A percentile compares a stretch with the other conserved stretches of the same genome.
phyloP scores from a whole-genome alignment of 2,797 vertebrate genomes.

The Vultur gryphus region DNA sequence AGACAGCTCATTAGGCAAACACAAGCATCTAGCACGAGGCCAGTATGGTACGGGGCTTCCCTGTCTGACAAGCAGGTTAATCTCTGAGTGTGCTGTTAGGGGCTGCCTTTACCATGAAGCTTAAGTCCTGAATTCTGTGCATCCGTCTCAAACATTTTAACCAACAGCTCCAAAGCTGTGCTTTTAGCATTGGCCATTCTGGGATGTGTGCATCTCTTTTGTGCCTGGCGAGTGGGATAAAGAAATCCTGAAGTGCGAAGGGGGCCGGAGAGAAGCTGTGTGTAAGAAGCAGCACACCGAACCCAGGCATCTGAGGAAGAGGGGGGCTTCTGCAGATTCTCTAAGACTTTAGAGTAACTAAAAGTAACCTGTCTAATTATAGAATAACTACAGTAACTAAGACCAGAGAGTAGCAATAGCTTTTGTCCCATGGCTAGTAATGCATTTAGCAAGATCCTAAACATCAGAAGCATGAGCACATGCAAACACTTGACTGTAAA shows the following conservation, averaged over 20 bases:
- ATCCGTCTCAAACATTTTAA: neutral
- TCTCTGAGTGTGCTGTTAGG: neutral
- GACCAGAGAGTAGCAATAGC: neutral
- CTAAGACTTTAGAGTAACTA: neutral
- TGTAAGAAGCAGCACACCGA: neutral
- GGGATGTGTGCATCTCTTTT: neutral
- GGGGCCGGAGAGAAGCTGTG: neutral
- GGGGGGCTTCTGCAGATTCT: neutral
- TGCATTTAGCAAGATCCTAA: neutral
- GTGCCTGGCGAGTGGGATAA: neutral
- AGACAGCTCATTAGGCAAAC: neutral
- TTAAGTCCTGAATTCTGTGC: neutral
- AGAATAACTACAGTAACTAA: neutral
- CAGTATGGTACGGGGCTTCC: neutral
- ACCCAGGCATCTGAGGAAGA: neutral
- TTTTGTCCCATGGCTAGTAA: neutral
- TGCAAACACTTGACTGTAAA: neutral
- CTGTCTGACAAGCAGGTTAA: neutral
- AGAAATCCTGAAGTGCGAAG: rapidly evolving
- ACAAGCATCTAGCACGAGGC: neutral
- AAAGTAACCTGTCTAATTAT: neutral
- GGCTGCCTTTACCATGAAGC: neutral
- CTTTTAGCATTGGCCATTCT: rapidly evolving
- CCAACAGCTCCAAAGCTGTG: neutral
- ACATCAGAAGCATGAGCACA: neutral